These are phyloP conservation scores for Odontomachus brunneus DNA, from an alignment of 1,140 invertebrate species.

Conservation along the genomic window DNA sequence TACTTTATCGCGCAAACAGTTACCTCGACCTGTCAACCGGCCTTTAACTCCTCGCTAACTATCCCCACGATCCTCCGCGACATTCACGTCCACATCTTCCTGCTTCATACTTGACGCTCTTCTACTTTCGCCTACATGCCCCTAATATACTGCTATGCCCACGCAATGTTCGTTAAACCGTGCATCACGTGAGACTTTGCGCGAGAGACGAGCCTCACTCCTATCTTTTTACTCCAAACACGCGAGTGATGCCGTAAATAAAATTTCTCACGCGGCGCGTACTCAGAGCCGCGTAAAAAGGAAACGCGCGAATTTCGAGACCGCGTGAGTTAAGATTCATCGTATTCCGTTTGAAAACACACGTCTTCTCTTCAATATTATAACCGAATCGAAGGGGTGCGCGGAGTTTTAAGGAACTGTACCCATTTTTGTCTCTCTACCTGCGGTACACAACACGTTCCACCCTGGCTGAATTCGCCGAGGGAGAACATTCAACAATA, in stretches of 20 bases:
- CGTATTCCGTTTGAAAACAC: neutral
- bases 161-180: conserved; percentile 36
- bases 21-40: conserved; percentile 30
- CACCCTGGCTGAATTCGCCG: neutral
- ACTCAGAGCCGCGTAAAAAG: no score
- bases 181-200: neutral
- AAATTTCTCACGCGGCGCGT: no score
- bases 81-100: conserved; percentile 9
- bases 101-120: conserved; percentile 21
- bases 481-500: neutral
- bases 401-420: conserved; percentile 10
- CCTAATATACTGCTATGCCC: conserved; percentile 17
- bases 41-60: conserved; percentile 52
- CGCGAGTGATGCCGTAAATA: no score
- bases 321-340: no score
- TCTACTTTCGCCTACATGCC: conserved; percentile 30
- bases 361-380: neutral
- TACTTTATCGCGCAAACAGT: conserved; percentile 48
- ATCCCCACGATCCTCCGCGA: conserved; percentile 31
- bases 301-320: no score
- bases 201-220: no score
- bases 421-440: conserved; percentile 20
- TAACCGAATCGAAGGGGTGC: neutral
- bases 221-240: no score
- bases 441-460: neutral